Evolutionary conservation across 2,113 vertebrate species (phyloP).

Genomic region (Rhinoptilus africanus): DNA sequence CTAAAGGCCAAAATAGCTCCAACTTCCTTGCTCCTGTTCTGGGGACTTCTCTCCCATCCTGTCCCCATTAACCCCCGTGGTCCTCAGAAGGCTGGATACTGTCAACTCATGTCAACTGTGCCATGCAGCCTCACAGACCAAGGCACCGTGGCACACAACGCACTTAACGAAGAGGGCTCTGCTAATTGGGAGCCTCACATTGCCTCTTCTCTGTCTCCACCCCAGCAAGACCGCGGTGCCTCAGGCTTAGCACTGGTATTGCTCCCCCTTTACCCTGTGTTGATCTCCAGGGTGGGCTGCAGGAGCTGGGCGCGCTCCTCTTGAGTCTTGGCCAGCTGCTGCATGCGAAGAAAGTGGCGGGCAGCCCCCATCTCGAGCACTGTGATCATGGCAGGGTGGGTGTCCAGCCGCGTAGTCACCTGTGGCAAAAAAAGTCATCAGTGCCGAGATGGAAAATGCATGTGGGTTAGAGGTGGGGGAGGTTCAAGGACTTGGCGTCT

Average conservation of each 20-base stretch:
- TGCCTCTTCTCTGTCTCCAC: not conserved
- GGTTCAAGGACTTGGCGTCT: not conserved
- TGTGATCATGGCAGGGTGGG: conserved; percentile 96
- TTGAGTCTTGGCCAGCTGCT: conserved; percentile 87
- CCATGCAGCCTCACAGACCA: not conserved
- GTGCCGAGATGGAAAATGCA: not conserved
- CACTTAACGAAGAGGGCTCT: not conserved
- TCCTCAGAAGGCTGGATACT: not conserved
- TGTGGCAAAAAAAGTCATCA: not conserved
- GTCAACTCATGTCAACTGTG: fast-evolving
- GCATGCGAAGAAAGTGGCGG: conserved; percentile 95
- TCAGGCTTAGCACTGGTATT: not conserved
- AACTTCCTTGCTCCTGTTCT: not conserved
- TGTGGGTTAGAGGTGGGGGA: fast-evolving
- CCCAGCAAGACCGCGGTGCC: too few species aligned
- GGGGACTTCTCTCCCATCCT: not conserved
- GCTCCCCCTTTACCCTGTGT: conserved; percentile 79
- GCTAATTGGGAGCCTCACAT: not conserved
- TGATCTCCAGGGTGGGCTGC: conserved; percentile 96
- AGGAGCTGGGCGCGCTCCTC: conserved; percentile 93
- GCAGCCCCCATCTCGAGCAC: conserved; percentile 98
- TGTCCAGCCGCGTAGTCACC: conserved; percentile 92
- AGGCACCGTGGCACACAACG: not conserved
- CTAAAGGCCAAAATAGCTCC: not conserved
- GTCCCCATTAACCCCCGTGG: not conserved